These are phyloP conservation scores for Lucinisca nassula DNA, from an alignment of 2,888 invertebrate genomes.

Conservation along the genomic window DNA sequence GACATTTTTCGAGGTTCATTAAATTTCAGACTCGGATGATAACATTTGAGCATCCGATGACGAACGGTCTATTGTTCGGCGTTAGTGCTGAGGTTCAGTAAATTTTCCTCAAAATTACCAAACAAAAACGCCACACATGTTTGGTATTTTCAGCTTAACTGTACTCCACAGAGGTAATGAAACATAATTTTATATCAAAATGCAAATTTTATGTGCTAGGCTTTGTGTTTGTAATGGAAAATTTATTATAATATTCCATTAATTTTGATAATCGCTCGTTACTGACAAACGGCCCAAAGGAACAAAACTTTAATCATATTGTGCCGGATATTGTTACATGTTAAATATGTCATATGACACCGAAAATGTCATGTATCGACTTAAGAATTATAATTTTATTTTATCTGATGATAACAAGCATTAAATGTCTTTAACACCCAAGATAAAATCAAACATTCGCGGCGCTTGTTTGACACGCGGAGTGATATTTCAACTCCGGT, in stretches of 20 bases:
- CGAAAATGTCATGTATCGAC: constrained; percentile 39
- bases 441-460: not conserved
- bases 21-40: no score
- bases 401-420: constrained; percentile 48
- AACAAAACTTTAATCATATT: constrained; percentile 53
- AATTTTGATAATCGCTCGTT: constrained; percentile 1
- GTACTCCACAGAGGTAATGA: not conserved
- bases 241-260: constrained; percentile 4
- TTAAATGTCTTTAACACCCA: constrained; percentile 41
- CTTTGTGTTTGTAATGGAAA: constrained; percentile 11
- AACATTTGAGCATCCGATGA: no score
- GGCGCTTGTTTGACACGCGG: constrained; percentile 8
- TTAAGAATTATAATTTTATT: constrained; percentile 56
- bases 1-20: no score
- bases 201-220: not conserved
- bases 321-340: constrained; percentile 56
- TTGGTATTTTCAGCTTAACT: not conserved
- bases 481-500: not conserved
- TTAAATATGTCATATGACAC: constrained; percentile 54
- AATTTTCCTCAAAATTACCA: no score
- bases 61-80: no score
- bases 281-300: constrained; percentile 8
- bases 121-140: not conserved
- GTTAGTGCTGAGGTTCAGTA: no score
- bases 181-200: constrained; percentile 19